Evolutionary conservation across 1,140 invertebrate species (phyloP).

Genomic region (Danaus melanippus): DNA sequence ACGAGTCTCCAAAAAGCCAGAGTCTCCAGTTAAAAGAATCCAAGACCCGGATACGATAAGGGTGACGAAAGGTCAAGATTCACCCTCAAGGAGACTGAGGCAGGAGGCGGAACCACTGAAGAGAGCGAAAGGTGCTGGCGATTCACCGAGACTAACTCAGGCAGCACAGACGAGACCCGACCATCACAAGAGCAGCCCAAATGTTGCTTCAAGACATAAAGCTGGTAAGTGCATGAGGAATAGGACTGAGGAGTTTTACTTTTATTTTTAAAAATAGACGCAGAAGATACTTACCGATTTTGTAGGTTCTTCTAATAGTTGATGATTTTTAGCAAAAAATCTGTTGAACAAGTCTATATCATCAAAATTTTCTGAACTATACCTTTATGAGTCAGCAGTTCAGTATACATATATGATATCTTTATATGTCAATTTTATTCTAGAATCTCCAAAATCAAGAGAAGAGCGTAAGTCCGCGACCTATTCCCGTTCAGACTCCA

Average conservation of each 20-base stretch:
- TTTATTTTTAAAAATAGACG: too few species aligned
- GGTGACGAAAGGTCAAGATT: conserved; percentile 49
- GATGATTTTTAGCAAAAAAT: not conserved
- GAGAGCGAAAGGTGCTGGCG: conserved; percentile 52
- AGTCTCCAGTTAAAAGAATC: conserved; percentile 49
- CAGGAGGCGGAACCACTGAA: conserved; percentile 63
- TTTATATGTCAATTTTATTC: conserved; percentile 5
- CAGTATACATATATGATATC: too few species aligned
- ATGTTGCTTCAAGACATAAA: conserved; percentile 62
- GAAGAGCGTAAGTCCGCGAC: conserved; percentile 60
- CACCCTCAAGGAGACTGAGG: conserved; percentile 51
- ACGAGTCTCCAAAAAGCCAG: conserved; percentile 44
- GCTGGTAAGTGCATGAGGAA: conserved; percentile 29
- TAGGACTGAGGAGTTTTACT: too few species aligned
- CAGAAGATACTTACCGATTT: too few species aligned
- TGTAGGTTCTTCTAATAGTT: too few species aligned
- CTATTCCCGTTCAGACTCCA: conserved; percentile 49
- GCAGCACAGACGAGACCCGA: conserved; percentile 41
- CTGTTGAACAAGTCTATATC: not conserved
- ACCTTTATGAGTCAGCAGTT: not conserved
- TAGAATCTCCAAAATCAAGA: conserved; percentile 51
- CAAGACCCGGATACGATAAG: conserved; percentile 58
- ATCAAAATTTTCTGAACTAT: not conserved
- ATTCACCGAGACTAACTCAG: conserved; percentile 52
- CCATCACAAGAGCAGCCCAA: conserved; percentile 65